Evolutionary conservation across 2,888 invertebrate genomes (phyloP), one percentile per base, ranked within the genome.

Genomic region (Crocallis elinguaria): DNA sequence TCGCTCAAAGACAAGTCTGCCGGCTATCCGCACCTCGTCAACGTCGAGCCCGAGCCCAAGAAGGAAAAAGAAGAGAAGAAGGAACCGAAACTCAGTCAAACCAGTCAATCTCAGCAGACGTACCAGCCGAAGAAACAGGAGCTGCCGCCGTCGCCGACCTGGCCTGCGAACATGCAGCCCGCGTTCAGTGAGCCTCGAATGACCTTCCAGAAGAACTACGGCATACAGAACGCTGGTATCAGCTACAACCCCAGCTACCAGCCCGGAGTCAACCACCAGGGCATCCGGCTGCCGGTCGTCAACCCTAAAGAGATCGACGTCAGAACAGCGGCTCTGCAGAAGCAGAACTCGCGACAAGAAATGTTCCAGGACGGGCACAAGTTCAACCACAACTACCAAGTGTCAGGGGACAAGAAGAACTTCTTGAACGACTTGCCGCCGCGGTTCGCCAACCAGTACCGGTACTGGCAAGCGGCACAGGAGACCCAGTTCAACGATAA

Each of bases 271-370:
- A 77, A 70, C 63, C 77, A 71, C 25, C 84, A 77, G 56, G 84
- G 82, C 16, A 88, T 88, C 39, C 73, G 85, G 7, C 66, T 92
- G 7, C 89, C 92, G 0, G 92, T 92, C 0, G 92, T 92, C 19
- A 92, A 91, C 56, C 92, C 92, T 0, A 92, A 92, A 51, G 92
- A 92, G 64, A 92, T 92, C 1, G 92, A 92, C 65, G 90, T 92
- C 0, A 70, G 91, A n/a, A 84, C 90, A 0, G 92, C 88, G 0
- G 90, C 92, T 0, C 55, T 92, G 14, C 92, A 92, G 64, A 90
- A 90, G 37, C 92, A 92, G 57, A 90, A 76, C 49, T 86, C 86
- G 0, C 76, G 90, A 0, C 82, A 80, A 1, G 90, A 90, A 12
- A 55, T 84, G 33, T 85, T 86, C 77, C 86, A 84, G 19, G 88